phyloP scores from a whole-genome alignment of 30 jellyfish, hydroid and myxozoan species.

The Catostylus mosaicus region DNA sequence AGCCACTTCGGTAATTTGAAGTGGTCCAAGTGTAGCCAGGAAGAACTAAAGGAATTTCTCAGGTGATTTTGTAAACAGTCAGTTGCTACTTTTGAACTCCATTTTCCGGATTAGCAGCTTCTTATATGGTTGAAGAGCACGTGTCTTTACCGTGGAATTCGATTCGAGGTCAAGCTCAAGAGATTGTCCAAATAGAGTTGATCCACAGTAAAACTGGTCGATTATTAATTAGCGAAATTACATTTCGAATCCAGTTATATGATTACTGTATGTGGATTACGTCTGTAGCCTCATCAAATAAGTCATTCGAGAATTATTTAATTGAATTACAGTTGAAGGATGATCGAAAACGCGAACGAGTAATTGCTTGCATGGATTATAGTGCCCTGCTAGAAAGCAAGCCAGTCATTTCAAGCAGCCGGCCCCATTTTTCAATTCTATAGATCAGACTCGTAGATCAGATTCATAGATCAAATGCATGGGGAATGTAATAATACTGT shows the following conservation, averaged over 20 bases:
- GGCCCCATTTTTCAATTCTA: too few species aligned
- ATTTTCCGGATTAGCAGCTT: not conserved
- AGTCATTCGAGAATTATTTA: too few species aligned
- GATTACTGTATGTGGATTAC: not conserved
- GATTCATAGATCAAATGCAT: too few species aligned
- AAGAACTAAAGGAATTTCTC: conserved; percentile 78
- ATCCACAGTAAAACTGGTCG: not conserved
- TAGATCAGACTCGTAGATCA: too few species aligned
- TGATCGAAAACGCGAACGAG: too few species aligned
- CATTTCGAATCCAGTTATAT: not conserved
- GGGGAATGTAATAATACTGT: too few species aligned
- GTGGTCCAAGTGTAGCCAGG: conserved; percentile 95
- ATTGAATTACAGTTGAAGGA: too few species aligned
- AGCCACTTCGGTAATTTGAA: conserved; percentile 68
- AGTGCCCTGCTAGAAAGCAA: too few species aligned
- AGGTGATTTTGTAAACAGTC: conserved; percentile 52
- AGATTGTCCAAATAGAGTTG: not conserved
- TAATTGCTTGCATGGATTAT: too few species aligned
- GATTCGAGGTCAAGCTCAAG: conserved; percentile 15
- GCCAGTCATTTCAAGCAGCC: too few species aligned
- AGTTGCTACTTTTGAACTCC: not conserved
- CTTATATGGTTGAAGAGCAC: not conserved
- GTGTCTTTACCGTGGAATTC: not conserved
- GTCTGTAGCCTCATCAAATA: too few species aligned
- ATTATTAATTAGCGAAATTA: not conserved